Base-by-base conservation (phyloP, 2,797 vertebrate genomes). In the Pachyuromys duprasi region DNA sequence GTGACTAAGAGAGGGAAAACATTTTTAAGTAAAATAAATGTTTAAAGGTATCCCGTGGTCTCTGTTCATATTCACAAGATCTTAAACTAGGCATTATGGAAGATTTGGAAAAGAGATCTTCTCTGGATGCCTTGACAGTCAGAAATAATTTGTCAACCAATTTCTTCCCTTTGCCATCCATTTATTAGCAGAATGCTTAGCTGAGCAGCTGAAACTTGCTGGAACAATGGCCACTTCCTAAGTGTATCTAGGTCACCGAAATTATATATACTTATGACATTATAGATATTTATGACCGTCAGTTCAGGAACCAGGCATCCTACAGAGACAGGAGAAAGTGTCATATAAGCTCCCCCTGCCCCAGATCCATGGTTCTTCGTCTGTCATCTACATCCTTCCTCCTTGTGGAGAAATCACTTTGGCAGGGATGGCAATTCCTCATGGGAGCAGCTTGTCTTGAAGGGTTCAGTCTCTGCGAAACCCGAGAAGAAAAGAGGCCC, bases 371-470 rank as follows among this genome's bases (percentile, higher is more conserved):
- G 63, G 8, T 8, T 78, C n/a, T 83, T 3, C 2, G 8, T 28
- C 22, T 20, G 14, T n/a, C 84, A 80, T 80, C 60, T 3, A 14
- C 42, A 92, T 89, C 0, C n/a, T 95, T 94, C 87, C 39, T 92
- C 49, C 49, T 28, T 28, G 62, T 78, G 70, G 69, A 70, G 67
- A 60, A 63, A 89, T 90, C 88, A 8, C 49, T 53, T 74, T 69
- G 75, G 75, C 83, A 72, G n/a, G 18, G 53, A 57, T 36, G 42
- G 33, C 45, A 42, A 20, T 67, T 90, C 81, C 84, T 74, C 67
- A 2, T 33, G 62, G 78, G 60, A 93, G 67, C 75, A 92, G 78
- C 42, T 96, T 89, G 60, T 90, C 95, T 96, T 83, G 49, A 86
- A 92, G 53, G 84, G 28, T 92, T 90, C 53, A 57, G 57, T 55